Base-by-base conservation (phyloP, 1,140 invertebrate species). In the Drosophila kanapiae region DNA sequence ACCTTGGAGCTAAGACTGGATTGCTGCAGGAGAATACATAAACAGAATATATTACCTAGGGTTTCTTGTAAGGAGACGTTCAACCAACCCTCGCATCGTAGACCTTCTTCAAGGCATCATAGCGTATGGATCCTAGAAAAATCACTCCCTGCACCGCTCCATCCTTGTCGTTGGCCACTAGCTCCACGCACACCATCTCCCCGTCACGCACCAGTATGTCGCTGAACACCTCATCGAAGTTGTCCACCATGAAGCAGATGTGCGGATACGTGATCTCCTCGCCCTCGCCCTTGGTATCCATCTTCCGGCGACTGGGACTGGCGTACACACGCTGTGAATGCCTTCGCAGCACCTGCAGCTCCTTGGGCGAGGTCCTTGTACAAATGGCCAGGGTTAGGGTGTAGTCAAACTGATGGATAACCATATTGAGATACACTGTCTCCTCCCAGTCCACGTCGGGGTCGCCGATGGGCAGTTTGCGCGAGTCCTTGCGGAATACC, bases 181-280 rank as follows among this genome's bases (percentile, higher is more conserved):
- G 94, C 93, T 99, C 99, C 27, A 99, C 98, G 94, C 98, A 99
- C 33, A 99, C 98, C 96, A 99, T 98, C 94, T 99, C 99, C 33
- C 98, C 98, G 94, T 99, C 98, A 53, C 98, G 95, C 33, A 99
- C 98, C 92, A 99, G 94, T 93, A 97, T 97, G 95, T 98, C 98
- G 94, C 96, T 97, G 95, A 99, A 99, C 14, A 88, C 84, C 95
- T 99, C 98, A 94, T 99, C 99, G 94, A 99, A 99, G 94, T 99
- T 99, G 93, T 99, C 99, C 51, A 99, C 98, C 95, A 98, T 98
- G 93, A 99, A 99, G 94, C 98, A 99, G 80, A 99, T 98, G 94
- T 99, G 97, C 3, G 99, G 99, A 94, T 99, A 99, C 35, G 98
- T 99, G 92, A 99, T 99, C 94, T 99, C 98, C 94, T 99, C 99